These are phyloP conservation scores for Pseudolycoriella hygida DNA, from an alignment of 2,888 invertebrate species.

Conservation along the genomic window DNA sequence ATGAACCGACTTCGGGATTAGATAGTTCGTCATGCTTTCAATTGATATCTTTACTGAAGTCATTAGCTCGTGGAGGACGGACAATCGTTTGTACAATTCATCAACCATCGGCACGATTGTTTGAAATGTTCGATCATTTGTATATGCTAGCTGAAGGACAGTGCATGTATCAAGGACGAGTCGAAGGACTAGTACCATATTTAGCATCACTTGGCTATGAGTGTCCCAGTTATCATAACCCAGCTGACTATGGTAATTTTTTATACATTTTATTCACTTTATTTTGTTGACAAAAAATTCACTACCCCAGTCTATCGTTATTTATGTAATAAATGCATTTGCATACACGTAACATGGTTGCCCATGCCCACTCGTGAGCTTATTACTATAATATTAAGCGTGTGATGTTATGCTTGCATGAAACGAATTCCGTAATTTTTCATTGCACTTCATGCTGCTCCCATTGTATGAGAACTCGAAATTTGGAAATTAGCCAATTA, in stretches of 20 bases:
- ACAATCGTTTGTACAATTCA: constrained; percentile 94
- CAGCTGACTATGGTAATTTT: constrained; percentile 75
- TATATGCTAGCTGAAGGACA: constrained; percentile 85
- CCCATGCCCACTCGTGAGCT: no score
- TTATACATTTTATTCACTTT: constrained; percentile 12
- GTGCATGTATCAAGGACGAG: constrained; percentile 80
- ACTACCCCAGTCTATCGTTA: background rate
- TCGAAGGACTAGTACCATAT: constrained; percentile 65
- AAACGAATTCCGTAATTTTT: no score
- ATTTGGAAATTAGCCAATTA: no score
- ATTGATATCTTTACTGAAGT: constrained; percentile 74
- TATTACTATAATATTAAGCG: no score
- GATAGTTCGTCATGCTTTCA: constrained; percentile 92
- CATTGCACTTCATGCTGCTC: no score
- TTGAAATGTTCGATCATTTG: constrained; percentile 89
- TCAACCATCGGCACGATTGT: constrained; percentile 86
- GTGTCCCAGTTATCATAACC: constrained; percentile 92
- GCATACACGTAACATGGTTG: background rate
- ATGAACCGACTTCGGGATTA: constrained; percentile 84
- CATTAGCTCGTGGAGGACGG: constrained; percentile 68
- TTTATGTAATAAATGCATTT: background rate
- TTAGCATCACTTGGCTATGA: constrained; percentile 58
- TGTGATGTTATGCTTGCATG: no score
- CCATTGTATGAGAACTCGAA: no score
- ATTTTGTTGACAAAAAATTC: background rate